Evolutionary conservation across 2,113 vertebrate genomes (phyloP).

Genomic region (Phylloscopus trochilus): DNA sequence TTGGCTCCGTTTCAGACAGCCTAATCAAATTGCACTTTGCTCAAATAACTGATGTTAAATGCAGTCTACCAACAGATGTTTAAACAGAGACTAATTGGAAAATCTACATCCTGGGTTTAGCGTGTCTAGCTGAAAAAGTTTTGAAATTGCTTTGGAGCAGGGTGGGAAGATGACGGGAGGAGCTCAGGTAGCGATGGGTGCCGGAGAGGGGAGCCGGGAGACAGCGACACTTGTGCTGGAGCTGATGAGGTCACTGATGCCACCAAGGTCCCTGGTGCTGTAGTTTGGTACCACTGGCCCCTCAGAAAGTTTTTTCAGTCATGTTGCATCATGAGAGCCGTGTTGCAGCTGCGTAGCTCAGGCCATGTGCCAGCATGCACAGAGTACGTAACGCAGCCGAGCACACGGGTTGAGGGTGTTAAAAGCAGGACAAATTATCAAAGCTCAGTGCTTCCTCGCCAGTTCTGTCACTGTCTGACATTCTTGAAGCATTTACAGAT

Average conservation of each 20-base stretch:
- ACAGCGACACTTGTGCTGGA: neutral
- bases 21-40: constrained; percentile 80
- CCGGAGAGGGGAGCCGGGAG: neutral
- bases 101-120: constrained; percentile 77
- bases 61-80: constrained; percentile 80
- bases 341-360: neutral
- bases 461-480: neutral
- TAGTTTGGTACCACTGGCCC: neutral
- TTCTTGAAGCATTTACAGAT: neutral
- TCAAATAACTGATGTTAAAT: constrained; percentile 79
- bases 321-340: neutral
- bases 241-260: neutral
- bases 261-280: neutral
- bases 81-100: constrained; percentile 79
- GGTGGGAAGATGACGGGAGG: neutral
- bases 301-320: neutral
- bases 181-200: neutral
- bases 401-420: neutral
- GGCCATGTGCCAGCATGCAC: neutral
- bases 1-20: constrained; percentile 80
- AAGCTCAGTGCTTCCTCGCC: constrained; percentile 8
- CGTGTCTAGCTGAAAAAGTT: constrained; percentile 61
- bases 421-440: neutral
- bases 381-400: neutral
- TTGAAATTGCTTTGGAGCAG: constrained; percentile 1